phyloP scores from a whole-genome alignment of 2,113 vertebrate species.

The Scartelaos histophorus region DNA sequence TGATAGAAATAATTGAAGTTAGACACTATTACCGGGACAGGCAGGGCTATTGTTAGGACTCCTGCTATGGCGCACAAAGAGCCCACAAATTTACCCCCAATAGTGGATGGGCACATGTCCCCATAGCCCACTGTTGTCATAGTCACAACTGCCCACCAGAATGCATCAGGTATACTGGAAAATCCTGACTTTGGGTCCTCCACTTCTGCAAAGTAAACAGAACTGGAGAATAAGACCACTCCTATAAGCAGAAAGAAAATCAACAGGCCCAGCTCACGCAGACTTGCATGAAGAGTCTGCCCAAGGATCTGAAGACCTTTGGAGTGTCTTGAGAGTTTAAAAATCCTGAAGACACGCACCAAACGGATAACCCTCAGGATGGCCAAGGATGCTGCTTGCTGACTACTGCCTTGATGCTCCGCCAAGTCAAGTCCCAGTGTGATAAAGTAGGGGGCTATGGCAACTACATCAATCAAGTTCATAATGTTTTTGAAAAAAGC shows the following conservation, averaged over 20 bases:
- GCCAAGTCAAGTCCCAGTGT: conserved; percentile 87
- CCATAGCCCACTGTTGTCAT: conserved; percentile 98
- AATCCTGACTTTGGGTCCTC: conserved; percentile 87
- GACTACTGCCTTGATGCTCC: conserved; percentile 83
- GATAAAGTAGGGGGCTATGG: conserved; percentile 91
- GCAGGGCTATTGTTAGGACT: conserved; percentile 91
- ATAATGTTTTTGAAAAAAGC: conserved; percentile 91
- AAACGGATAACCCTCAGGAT: conserved; percentile 91
- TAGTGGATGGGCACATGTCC: conserved; percentile 92
- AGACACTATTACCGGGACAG: conserved; percentile 83
- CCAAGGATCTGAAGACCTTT: conserved; percentile 94
- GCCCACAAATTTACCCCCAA: conserved; percentile 93
- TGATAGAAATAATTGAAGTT: conserved; percentile 88
- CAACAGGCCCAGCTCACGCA: conserved; percentile 89
- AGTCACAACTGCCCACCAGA: conserved; percentile 97
- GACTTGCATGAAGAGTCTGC: conserved; percentile 89
- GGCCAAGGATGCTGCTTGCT: conserved; percentile 89
- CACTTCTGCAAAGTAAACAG: conserved; percentile 92
- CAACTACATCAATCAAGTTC: conserved; percentile 90
- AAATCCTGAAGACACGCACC: conserved; percentile 93
- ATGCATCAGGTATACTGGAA: conserved; percentile 91
- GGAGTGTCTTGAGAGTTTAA: conserved; percentile 94
- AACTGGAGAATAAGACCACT: conserved; percentile 93
- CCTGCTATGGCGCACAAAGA: conserved; percentile 93
- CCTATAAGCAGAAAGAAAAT: conserved; percentile 96